Evolutionary conservation across 2,797 vertebrate species (phyloP), one percentile per base, ranked within the genome.

Genomic region (Microchirus variegatus): DNA sequence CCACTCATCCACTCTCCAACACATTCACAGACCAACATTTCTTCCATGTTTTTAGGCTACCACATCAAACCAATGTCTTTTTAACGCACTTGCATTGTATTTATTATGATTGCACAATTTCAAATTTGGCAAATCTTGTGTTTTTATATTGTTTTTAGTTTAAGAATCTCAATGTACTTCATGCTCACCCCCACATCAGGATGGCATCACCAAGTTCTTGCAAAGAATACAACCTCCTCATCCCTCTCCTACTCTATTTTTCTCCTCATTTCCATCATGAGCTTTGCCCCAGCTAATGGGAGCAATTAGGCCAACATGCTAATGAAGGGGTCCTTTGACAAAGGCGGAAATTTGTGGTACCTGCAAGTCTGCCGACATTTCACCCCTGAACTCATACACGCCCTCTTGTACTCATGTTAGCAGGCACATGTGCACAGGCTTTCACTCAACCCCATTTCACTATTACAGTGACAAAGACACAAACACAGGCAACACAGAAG

Each of bases 261-360:
- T 43, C 59, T 11, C 64, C 38, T 77, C 17, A 83, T 82, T 52
- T 73, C 83, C 15, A 8, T 36, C 31, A 16, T 51, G 59, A 80
- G 73, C 62, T 64, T 49, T 84, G 73, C 67, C 72, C 78, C 16
- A 35, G 78, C 75, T 81, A 78, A 87, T 81, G 60, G 81, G 70
- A 77, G 81, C 92, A 92, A 94, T 88, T 93, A 86, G 89, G 78
- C 86, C 87, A 73, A 62, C 71, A 87, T 72, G 80, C 88, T 93
- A 89, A 94, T 90, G 91, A 94, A 91, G 81, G 83, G 89, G 87
- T 89, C 89, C 90, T 93, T 91, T 90, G 69, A 90, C 85, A 92
- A 79, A 90, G 85, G 89, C 83, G 91, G 88, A 92, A 80, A 94
- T 94, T 94, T 92, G 78, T 86, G 93, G 92, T 93, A 93, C 91